These are phyloP conservation scores for Blera fallax DNA, from an alignment of 2,888 invertebrate species.

Conservation along the genomic window DNA sequence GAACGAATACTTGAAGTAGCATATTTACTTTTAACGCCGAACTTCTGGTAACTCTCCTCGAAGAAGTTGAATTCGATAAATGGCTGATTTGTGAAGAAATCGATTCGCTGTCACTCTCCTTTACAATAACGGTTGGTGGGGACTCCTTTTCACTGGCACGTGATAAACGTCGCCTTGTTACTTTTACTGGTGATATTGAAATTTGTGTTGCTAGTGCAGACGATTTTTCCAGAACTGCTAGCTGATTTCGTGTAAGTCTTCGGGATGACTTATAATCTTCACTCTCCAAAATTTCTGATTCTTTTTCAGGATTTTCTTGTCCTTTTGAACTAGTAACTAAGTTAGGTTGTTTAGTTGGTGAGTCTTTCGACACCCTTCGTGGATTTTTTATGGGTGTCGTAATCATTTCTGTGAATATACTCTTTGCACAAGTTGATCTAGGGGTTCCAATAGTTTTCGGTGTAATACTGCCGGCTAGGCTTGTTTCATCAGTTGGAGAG, in stretches of 20 bases:
- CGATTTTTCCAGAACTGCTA: slow-evolving; percentile 75
- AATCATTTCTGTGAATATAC: slow-evolving; percentile 26
- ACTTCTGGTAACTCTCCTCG: slow-evolving; percentile 73
- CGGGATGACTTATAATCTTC: slow-evolving; percentile 73
- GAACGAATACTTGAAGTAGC: neutral
- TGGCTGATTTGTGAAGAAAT: slow-evolving; percentile 74
- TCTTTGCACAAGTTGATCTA: slow-evolving; percentile 57
- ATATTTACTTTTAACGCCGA: slow-evolving; percentile 72
- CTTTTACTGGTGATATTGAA: slow-evolving; percentile 20
- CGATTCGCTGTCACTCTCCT: slow-evolving; percentile 76
- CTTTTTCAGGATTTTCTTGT: slow-evolving; percentile 7
- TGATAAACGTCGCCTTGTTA: slow-evolving; percentile 67
- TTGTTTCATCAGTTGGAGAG: slow-evolving; percentile 12
- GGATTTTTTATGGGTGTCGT: slow-evolving; percentile 57
- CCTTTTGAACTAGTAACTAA: slow-evolving; percentile 7
- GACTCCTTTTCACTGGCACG: slow-evolving; percentile 45
- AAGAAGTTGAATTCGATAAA: slow-evolving; percentile 65
- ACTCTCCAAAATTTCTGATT: slow-evolving; percentile 14
- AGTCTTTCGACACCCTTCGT: slow-evolving; percentile 21
- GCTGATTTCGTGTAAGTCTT: slow-evolving; percentile 76
- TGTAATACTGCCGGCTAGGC: slow-evolving; percentile 43
- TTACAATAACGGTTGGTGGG: slow-evolving; percentile 66
- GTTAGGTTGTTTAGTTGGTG: slow-evolving; percentile 14
- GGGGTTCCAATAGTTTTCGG: slow-evolving; percentile 56
- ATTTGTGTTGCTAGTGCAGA: slow-evolving; percentile 52